A percentile compares a stretch with the other conserved stretches of the same genome.
Conservation (phyloP, 2,113 vertebrate genomes). For the Pyxicephalus adspersus region DNA sequence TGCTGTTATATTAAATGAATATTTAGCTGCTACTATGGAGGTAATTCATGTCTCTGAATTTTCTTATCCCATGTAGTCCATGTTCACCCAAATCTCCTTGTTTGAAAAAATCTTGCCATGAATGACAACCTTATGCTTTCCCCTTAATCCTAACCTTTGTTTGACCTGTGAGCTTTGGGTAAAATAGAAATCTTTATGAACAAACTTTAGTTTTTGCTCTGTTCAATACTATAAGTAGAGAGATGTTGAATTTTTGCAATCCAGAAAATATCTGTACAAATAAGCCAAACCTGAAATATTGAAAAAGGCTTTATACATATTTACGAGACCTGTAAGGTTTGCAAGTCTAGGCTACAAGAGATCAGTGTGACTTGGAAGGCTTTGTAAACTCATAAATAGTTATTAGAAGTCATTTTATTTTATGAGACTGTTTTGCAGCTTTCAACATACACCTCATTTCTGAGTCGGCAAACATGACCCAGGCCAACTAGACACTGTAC, state of each 20-base stretch:
- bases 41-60: too few species aligned
- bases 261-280: background rate
- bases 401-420: constrained; percentile 24
- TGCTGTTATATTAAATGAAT: too few species aligned
- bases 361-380: background rate
- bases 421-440: constrained; percentile 21
- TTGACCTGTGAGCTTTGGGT: too few species aligned
- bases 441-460: background rate
- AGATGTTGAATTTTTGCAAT: background rate
- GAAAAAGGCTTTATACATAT: background rate
- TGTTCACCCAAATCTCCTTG: too few species aligned
- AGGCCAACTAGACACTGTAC: background rate
- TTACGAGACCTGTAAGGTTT: background rate
- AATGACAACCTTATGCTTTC: too few species aligned
- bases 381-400: constrained; percentile 15
- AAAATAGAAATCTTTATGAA: too few species aligned
- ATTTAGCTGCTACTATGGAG: too few species aligned
- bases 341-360: background rate
- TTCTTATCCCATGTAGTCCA: too few species aligned
- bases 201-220: too few species aligned
- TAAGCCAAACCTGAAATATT: background rate
- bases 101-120: too few species aligned
- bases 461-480: constrained; percentile 3
- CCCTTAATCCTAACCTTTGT: too few species aligned
- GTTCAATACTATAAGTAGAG: background rate